Percentiles rank a stretch among this genome's conserved stretches.
Evolutionary conservation across 2,888 invertebrate species (phyloP).

Genomic region (Polylopha cassiicola): DNA sequence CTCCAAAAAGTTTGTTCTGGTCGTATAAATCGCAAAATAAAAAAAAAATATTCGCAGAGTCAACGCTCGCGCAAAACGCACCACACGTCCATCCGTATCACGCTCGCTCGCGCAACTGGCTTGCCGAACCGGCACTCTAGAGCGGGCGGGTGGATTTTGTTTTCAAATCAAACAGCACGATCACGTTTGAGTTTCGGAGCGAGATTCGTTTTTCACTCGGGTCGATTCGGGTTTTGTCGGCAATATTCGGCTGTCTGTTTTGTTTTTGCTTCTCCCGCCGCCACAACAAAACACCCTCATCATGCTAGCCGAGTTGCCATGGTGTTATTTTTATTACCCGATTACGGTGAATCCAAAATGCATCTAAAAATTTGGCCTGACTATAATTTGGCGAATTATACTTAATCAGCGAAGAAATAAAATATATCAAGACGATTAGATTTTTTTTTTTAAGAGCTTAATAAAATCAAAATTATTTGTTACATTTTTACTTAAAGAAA

Average conservation of each 20-base stretch:
- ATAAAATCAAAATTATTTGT: no score
- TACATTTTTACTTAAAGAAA: no score
- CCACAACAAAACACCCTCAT: conserved; percentile 35
- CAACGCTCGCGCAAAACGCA: conserved; percentile 77
- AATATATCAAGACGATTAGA: no score
- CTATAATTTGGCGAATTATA: no score
- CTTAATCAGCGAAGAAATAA: no score
- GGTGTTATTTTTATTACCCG: not conserved
- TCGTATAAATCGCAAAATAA: conserved; percentile 67
- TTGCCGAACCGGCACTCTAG: conserved; percentile 28
- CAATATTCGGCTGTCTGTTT: conserved; percentile 50
- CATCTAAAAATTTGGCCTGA: no score
- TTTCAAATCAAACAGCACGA: conserved; percentile 70
- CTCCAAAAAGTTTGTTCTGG: conserved; percentile 69
- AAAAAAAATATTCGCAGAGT: conserved; percentile 69
- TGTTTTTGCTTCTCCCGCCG: conserved; percentile 40
- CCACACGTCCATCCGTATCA: conserved; percentile 77
- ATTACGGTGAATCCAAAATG: no score
- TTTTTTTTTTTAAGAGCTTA: no score
- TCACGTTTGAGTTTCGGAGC: conserved; percentile 71
- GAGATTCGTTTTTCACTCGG: conserved; percentile 64
- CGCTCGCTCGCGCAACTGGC: conserved; percentile 77
- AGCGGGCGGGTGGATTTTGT: conserved; percentile 53
- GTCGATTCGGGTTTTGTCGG: conserved; percentile 45
- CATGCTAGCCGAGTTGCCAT: conserved; percentile 13